phyloP scores from a whole-genome alignment of 1,140 invertebrate species.

The Monochamus saltuarius region DNA sequence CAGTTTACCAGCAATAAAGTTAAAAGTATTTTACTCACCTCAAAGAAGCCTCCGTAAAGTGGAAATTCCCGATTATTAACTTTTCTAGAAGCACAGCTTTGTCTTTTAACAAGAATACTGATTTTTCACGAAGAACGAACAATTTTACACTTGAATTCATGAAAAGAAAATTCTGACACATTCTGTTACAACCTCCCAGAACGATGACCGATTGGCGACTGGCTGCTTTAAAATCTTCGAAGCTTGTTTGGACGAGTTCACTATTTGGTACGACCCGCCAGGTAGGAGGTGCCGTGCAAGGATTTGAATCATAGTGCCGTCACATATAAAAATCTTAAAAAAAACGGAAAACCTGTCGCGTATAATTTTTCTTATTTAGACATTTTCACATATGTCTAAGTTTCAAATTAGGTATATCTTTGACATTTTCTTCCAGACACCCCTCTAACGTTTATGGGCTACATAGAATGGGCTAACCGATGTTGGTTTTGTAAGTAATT shows the following conservation, averaged over 20 bases:
- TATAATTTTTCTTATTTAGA: too few relatives aligned
- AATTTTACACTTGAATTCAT: conserved; percentile 46
- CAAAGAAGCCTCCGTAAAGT: conserved; percentile 39
- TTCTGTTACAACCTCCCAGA: conserved; percentile 48
- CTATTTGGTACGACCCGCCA: conserved; percentile 33
- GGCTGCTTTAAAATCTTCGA: conserved; percentile 48
- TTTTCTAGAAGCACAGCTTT: conserved; percentile 33
- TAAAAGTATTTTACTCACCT: conserved; percentile 51
- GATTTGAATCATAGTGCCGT: neutral
- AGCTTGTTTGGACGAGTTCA: conserved; percentile 52
- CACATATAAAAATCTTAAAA: neutral
- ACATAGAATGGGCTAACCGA: too few relatives aligned
- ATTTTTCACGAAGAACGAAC: conserved; percentile 40
- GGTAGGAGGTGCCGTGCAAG: conserved; percentile 3
- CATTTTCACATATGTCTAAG: too few relatives aligned
- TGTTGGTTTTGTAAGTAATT: too few relatives aligned
- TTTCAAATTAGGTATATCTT: too few relatives aligned
- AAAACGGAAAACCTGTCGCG: neutral
- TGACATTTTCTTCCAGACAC: too few relatives aligned
- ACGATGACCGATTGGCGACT: conserved; percentile 51
- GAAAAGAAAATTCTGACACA: conserved; percentile 50
- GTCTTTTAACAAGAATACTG: conserved; percentile 28
- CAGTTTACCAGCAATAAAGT: neutral
- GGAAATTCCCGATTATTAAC: conserved; percentile 28
- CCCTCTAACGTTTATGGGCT: too few relatives aligned